Conservation (phyloP, 2,888 invertebrate species). For the Nemoura dubitans region DNA sequence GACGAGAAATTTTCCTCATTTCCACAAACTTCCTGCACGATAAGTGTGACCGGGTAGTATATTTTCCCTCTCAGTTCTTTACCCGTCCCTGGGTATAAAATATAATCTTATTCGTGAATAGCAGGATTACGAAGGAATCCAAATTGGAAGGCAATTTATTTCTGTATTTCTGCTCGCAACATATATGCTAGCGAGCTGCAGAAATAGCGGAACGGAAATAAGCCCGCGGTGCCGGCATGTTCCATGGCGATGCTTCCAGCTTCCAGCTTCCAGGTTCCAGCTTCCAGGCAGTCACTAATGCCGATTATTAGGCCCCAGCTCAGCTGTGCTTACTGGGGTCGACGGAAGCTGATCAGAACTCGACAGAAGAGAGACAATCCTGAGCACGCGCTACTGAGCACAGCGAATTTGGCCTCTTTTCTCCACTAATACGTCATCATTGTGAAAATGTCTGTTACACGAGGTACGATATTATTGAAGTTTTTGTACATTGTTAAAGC, state of each 20-base stretch:
- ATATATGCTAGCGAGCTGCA: neutral
- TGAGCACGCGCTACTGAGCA: too few relatives aligned
- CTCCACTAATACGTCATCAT: too few relatives aligned
- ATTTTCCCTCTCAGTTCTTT: neutral
- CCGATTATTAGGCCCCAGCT: slow-evolving; percentile 28
- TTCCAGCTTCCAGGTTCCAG: too few relatives aligned
- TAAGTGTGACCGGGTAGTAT: neutral
- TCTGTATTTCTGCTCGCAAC: slow-evolving; percentile 28
- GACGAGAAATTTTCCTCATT: too few relatives aligned
- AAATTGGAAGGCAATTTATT: slow-evolving; percentile 43
- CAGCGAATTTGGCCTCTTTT: too few relatives aligned
- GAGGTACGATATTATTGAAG: too few relatives aligned
- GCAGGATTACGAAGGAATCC: slow-evolving; percentile 31
- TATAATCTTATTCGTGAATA: slow-evolving; percentile 36
- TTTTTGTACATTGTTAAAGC: too few relatives aligned
- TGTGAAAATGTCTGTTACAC: too few relatives aligned
- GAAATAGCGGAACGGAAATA: neutral
- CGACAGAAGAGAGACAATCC: neutral
- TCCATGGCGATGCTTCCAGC: neutral
- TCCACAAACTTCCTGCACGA: neutral
- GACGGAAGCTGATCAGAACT: neutral
- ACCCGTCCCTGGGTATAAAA: neutral
- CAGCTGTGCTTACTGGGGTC: neutral
- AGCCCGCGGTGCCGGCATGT: neutral
- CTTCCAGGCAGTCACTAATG: slow-evolving; percentile 22